phyloP scores from a whole-genome alignment of 2,113 vertebrate species.

The Dromaius novaehollandiae region DNA sequence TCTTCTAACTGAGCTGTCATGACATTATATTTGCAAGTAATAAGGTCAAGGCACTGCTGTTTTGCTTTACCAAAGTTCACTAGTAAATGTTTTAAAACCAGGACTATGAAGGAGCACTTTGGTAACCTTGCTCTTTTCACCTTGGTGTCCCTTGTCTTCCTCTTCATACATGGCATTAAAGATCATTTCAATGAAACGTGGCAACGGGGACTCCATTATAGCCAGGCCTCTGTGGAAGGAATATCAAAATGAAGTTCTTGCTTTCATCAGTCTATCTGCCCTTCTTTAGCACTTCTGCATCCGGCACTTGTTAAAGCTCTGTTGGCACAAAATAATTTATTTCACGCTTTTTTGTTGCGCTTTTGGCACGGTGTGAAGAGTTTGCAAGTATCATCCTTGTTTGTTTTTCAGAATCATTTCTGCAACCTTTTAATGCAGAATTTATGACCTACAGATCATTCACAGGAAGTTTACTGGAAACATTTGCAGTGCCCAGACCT shows the following conservation, averaged over 20 bases:
- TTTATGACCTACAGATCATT: not conserved
- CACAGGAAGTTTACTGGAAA: not conserved
- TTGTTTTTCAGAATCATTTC: slow-evolving; percentile 17
- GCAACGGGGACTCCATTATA: not conserved
- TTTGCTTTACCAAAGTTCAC: not conserved
- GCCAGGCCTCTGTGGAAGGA: not conserved
- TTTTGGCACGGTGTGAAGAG: slow-evolving; percentile 18
- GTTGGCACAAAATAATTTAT: not conserved
- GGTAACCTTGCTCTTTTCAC: not conserved
- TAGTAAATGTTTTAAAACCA: not conserved
- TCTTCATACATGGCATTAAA: not conserved
- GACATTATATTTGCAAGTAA: not conserved
- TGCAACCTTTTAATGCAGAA: not conserved
- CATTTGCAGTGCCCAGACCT: not conserved
- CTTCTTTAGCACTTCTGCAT: not conserved
- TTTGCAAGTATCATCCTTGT: not conserved
- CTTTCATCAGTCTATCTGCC: not conserved
- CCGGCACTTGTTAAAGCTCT: not conserved
- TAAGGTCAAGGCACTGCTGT: not conserved
- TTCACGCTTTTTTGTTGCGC: not conserved
- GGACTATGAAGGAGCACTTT: not conserved
- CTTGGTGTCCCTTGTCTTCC: not conserved
- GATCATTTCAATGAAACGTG: not conserved
- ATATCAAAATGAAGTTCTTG: not conserved
- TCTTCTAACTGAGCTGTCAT: not conserved